Base-by-base conservation (phyloP, 1,140 invertebrate genomes). In the Pissodes strobi region DNA sequence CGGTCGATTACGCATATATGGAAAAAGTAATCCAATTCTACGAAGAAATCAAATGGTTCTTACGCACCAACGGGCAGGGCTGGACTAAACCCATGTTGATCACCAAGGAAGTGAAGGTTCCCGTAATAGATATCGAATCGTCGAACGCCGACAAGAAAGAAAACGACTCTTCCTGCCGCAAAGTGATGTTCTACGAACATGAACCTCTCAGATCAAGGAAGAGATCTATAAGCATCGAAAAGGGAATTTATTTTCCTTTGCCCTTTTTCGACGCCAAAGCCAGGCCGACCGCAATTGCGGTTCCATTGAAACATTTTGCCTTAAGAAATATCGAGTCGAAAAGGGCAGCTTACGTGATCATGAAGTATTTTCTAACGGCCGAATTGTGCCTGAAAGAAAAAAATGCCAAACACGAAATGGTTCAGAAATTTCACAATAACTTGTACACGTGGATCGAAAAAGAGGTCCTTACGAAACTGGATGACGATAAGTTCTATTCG, bases 401-500 rank as follows among this genome's bases (percentile, higher is more conserved):
- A 55, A 69, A 74, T 3, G 69, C 64, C 17, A 66, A 73, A 27
- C 30, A 39, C 3, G 49, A 63, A 0, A 78, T 80, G 46, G 75
- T 85, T 25, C 70, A 79, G 1, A 78, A 74, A 43, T 86, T 86
- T 65, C 82, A 85, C 52, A 81, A 79, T 53, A 79, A 84, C 41
- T 74, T 86, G 17, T 83, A 79, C 74, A 69, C 79, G 25, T 87
- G 84, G 83, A 81, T 87, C 72, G 78, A 80, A 53, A 72, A 75
- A 19, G 75, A 85, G 66, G 81, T 86, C 1, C 76, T 81, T n/a
- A 80, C 80, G 10, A 83, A 81, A 64, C 75, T 86, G 15, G 69
- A 78, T 22, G 84, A 86, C 62, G 84, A 86, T 21, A 84, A 82
- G 68, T 79, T 85, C 72, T 87, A 86, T 67, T 78, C 83, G 3